phyloP scores from a whole-genome alignment of 2,888 invertebrate species.

The Campoplex capitator region DNA sequence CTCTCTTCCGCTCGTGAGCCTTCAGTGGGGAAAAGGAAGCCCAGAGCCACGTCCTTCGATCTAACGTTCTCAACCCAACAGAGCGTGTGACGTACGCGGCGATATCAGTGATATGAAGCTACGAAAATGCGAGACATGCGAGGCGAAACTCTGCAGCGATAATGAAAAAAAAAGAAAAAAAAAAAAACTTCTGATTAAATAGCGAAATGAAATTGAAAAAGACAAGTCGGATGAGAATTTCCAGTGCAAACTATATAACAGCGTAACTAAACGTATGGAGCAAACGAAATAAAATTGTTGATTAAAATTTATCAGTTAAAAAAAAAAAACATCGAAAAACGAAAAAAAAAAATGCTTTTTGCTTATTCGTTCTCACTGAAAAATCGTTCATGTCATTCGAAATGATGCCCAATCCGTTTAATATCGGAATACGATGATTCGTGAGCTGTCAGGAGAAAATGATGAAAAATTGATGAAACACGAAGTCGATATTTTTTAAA shows the following conservation, averaged over 20 bases:
- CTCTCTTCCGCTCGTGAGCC: constrained; percentile 29
- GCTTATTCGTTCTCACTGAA: background rate
- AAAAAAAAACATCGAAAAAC: background rate
- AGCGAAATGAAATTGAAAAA: background rate
- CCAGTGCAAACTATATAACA: background rate
- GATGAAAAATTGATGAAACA: background rate
- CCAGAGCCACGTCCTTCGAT: constrained; percentile 71
- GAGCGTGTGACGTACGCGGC: constrained; percentile 16
- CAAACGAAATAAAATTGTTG: too few relatives aligned
- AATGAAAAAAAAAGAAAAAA: background rate
- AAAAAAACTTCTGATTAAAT: background rate
- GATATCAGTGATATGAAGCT: constrained; percentile 41
- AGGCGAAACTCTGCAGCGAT: background rate
- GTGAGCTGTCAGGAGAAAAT: background rate
- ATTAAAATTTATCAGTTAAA: too few relatives aligned
- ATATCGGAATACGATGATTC: too few relatives aligned
- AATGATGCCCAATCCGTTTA: too few relatives aligned
- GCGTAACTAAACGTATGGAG: background rate
- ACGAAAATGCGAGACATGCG: constrained; percentile 35
- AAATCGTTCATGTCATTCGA: background rate
- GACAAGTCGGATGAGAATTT: background rate
- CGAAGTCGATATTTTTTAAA: too few relatives aligned
- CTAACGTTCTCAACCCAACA: constrained; percentile 17
- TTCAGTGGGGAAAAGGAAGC: constrained; percentile 55
- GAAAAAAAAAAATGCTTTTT: background rate